Evolutionary conservation across 2,888 invertebrate genomes (phyloP), one percentile per base, ranked within the genome.

Genomic region (Philonicus albiceps): DNA sequence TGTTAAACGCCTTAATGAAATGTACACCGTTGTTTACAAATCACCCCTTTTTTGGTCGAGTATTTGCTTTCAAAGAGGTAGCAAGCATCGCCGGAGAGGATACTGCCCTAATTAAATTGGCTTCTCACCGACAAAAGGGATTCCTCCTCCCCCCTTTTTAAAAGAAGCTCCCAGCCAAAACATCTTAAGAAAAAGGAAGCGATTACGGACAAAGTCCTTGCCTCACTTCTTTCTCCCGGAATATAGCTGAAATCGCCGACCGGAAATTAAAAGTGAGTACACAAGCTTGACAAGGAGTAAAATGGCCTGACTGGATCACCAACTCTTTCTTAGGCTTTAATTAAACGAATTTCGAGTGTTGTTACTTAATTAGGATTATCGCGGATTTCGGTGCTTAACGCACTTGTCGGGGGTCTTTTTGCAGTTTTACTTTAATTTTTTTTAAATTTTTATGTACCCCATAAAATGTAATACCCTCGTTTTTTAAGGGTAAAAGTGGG

Each of bases 1-100:
- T 88, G 88, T 88, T 89, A 89, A 89, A 88, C 88, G 88, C 88
- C 88, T 89, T 88, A 89, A 89, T 89, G 89, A 89, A 89, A 89
- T 89, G 89, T 88, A 89, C 88, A 89, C 89, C 89, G 87, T 86
- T 87, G 87, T 87, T 87, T 87, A 87, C 87, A 87, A 87, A 87
- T 87, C 87, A 87, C 86, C 87, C 87, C 87, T 83, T 83, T 85
- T 85, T 43, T 73, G 85, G 43, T 8, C 74, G 72, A 85, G 73
- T 85, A 85, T 85, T 85, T 85, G 55, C 85, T 74, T 85, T 85
- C 43, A 85, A 85, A 85, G n/a, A n/a, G 85, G 85, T 72, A 85
- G 43, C 72, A 53, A 85, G 43, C 72, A 53, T 83, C 80, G 85
- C 86, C 84, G 64, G 64, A 81, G 37, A 87, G 86, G 87, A 86